Evolutionary conservation across 2,797 vertebrate species (phyloP), one percentile per base, ranked within the genome.

Genomic region (Parauchenoglanis ngamensis): DNA sequence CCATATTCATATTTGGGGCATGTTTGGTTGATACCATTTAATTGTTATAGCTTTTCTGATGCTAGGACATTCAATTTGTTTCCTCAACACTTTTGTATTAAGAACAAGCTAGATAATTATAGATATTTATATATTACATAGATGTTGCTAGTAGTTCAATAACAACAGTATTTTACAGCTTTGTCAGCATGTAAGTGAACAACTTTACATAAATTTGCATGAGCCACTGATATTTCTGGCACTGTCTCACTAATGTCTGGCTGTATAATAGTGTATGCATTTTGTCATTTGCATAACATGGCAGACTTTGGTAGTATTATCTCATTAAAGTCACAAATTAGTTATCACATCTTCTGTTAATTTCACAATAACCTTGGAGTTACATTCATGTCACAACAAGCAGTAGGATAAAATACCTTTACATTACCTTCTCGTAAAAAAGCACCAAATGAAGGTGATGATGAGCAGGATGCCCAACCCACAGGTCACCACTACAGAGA

Each of bases 351-450:
- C 28, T 44, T 57, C 25, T 23, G 44, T 31, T 72, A 68, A 86
- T 35, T 70, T 2, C 13, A 79, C 8, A 12, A 13, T 54, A 19
- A 54, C 23, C n/a, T 35, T 57, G 19, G 28, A 17, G 31, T 78
- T 56, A 76, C n/a, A 52, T 76, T 77, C 49, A 77, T 3, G 0
- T 40, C 21, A 25, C 52, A 61, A 79, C 2, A 63, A 44, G 12
- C 35, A 46, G 23, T 17, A 63, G 15, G n/a, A 4, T 44, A 31
- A 44, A 19, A 21, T n/a, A 1, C 17, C 17, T 59, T 12, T 19
- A 82, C 46, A 95, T 95, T 93, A 99, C 98, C 97, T 86, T 81
- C 85, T 90, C 82, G 40, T 89, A 61, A 97, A 92, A 63, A 97
- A 90, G 91, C 95, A 98, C 83, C 94, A 92, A 1, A 93, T 90